phyloP scores from a whole-genome alignment of 2,113 vertebrate genomes.

The Mustela lutreola region DNA sequence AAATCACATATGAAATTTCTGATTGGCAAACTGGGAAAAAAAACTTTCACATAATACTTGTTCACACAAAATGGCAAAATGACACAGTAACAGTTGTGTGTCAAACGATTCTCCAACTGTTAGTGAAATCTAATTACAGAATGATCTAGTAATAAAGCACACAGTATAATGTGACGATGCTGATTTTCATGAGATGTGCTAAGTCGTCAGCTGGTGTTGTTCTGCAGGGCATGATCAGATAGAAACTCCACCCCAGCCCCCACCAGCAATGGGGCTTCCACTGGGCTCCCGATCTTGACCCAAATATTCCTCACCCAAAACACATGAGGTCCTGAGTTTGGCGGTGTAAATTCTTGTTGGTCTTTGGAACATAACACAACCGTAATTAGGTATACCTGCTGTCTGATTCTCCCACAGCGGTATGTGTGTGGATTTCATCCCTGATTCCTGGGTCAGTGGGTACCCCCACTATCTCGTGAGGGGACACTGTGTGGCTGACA shows the following conservation, averaged over 20 bases:
- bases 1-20: not conserved
- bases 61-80: not conserved
- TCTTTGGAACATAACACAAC: accelerated
- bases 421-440: not conserved
- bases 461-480: no score
- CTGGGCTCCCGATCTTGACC: not conserved
- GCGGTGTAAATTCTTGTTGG: not conserved
- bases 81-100: not conserved
- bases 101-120: not conserved
- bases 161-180: no score
- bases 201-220: no score
- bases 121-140: not conserved
- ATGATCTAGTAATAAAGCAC: not conserved
- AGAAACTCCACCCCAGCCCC: not conserved
- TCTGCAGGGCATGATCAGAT: accelerated
- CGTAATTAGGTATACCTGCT: no score
- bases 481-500: not conserved
- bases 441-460: no score
- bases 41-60: not conserved
- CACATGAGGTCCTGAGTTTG: not conserved
- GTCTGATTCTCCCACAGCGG: not conserved
- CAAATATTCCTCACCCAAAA: not conserved
- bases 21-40: not conserved
- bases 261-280: no score
- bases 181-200: not conserved